Base-by-base conservation (phyloP, 2,797 vertebrate genomes). In the Orestias chungarensis region DNA sequence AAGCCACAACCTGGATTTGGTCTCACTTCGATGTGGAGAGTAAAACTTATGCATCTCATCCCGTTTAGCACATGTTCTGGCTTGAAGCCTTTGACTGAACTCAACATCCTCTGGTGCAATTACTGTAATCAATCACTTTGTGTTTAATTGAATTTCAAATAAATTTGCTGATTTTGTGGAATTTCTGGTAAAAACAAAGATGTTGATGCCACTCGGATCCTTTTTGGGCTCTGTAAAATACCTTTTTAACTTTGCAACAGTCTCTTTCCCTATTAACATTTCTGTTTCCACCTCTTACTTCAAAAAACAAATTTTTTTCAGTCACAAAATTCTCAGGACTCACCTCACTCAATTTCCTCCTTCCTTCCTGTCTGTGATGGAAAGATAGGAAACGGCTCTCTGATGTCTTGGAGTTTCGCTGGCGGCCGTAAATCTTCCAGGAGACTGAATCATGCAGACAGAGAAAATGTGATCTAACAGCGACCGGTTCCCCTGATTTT, bases 301-400 rank as follows among this genome's bases (percentile, higher is more conserved):
- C 47, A 33, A n/a, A 25, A 68, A 27, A n/a, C 49, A 15, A 38
- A 52, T 62, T 81, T 80, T 71, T n/a, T 23, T 68, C 49, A 80
- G 83, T 80, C 80, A 77, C 81, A 89, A 83, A 82, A 88, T 86
- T 71, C 86, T 91, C 87, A 90, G 69, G 31, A 12, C 79, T 90
- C 90, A 91, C 89, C 90, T 92, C 75, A 33, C 89, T 87, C 85
- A 91, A 91, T 93, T 90, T 93, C 90, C 90, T 90, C 82, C 77
- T 85, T 84, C 83, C 88, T 91, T 92, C 89, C 89, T 89, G 89
- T 76, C 83, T 79, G 75, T 86, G 87, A 90, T 89, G 88, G 89
- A 88, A 87, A 91, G 79, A 86, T 83, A 80, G 87, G 83, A 82
- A 83, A 31, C 87, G 73, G 83, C 73, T 86, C 84, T 78, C 40